Base-by-base conservation (phyloP, 1,140 invertebrate genomes). In the Metaphire vulgaris region DNA sequence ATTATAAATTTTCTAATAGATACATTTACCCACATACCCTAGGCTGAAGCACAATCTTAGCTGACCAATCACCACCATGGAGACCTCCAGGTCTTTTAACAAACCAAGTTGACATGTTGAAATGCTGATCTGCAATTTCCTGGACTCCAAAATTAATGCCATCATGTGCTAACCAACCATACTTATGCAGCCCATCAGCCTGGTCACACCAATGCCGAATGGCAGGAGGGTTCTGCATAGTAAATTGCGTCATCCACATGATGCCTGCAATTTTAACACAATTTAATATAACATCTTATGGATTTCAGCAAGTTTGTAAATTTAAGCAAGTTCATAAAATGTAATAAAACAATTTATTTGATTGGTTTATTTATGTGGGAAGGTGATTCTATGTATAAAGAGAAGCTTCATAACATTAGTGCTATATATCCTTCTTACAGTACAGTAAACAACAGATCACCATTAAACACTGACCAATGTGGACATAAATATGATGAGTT, bases 131-230 rank as follows among this genome's bases (percentile, higher is more conserved):
- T 21, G 90, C 84, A 75, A 99, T 93, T 80, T 93, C 89, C 86
- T 99, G 97, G 64, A 93, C 87, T 1, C 74, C 97, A 89, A 98
- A 99, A 69, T 89, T 91, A 31, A 89, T 87, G 0, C 96, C 96
- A 87, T 99, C 95, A 84, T 98, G 96, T 78, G 93, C 89, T 1
- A 91, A 84, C 97, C 97, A 99, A 0, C 92, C 92, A 85, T 91
- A 93, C 71, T 88, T 90, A 21, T 91, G 87, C 29, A 99, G 86
- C 80, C 90, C 89, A 84, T 98, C 95, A 72, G 90, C 89, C 84
- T 97, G 93, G 78, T 96, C 92, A 87, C 96, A 98, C 93, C 92
- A 96, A 85, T 98, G 96, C 69, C 95, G 91, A 2, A 86, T 75
- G 2, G 81, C 81, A 28, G 84, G 83, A 28, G 82, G 81, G 81